These are phyloP conservation scores for Empis stercorea DNA, from an alignment of 2,888 invertebrate genomes.

Conservation along the genomic window DNA sequence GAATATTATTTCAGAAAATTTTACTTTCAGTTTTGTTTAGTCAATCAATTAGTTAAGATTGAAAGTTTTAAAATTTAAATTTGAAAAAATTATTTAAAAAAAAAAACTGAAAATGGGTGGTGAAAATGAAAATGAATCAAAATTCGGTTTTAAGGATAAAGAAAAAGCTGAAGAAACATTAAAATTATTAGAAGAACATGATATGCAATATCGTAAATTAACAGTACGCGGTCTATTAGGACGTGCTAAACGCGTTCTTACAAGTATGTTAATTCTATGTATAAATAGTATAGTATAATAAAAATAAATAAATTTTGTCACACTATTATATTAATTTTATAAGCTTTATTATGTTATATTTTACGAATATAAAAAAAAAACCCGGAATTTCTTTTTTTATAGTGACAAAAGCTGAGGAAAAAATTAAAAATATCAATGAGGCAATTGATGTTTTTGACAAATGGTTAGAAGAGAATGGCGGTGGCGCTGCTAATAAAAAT, in stretches of 20 bases:
- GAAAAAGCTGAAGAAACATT: slow-evolving; percentile 56
- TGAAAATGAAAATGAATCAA: slow-evolving; percentile 44
- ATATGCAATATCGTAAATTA: slow-evolving; percentile 49
- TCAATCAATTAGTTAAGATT: no score
- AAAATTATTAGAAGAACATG: slow-evolving; percentile 47
- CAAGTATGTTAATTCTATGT: slow-evolving; percentile 28
- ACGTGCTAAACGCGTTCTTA: slow-evolving; percentile 42
- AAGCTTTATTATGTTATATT: no score
- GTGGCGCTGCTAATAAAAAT: slow-evolving; percentile 31
- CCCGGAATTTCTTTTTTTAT: slow-evolving; percentile 16
- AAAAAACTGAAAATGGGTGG: slow-evolving; percentile 34
- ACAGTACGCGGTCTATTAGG: slow-evolving; percentile 47
- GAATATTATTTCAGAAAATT: no score
- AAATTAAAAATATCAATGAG: slow-evolving; percentile 53
- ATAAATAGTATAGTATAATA: no score
- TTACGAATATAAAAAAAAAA: no score
- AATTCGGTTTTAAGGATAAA: slow-evolving; percentile 60
- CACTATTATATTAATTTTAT: not conserved
- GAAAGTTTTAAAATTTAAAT: no score
- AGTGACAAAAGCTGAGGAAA: slow-evolving; percentile 59
- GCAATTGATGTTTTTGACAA: slow-evolving; percentile 54
- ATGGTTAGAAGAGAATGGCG: slow-evolving; percentile 46
- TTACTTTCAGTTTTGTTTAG: no score
- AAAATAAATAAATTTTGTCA: not conserved
- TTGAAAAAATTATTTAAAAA: no score